Conservation (phyloP, 2,113 vertebrate species). For the Hylia prasina region DNA sequence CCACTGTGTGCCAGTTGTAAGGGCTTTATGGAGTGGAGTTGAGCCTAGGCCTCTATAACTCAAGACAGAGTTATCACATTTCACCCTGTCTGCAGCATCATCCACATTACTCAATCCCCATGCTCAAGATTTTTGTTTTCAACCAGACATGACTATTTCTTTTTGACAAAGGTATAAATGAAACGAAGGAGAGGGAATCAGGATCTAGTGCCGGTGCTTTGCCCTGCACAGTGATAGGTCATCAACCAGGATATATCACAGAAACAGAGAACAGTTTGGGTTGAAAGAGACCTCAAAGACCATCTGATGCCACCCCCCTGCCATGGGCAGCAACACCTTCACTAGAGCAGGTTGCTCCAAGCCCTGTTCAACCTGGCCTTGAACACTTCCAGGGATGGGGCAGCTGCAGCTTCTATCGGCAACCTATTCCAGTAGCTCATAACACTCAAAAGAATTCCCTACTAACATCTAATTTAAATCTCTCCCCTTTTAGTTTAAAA, state of each 20-base stretch:
- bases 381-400: not conserved
- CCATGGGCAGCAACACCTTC: not conserved
- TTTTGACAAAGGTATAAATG: not conserved
- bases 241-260: not conserved
- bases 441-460: not conserved
- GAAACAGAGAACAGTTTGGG: not conserved
- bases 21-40: not conserved
- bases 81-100: not conserved
- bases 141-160: not conserved
- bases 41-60: constrained; percentile 19
- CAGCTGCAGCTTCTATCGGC: not conserved
- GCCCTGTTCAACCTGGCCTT: not conserved
- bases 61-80: constrained; percentile 35
- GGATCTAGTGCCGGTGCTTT: not conserved
- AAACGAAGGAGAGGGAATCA: not conserved
- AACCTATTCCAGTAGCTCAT: not conserved
- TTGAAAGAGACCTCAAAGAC: not conserved
- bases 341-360: not conserved
- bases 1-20: not conserved
- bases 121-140: not conserved
- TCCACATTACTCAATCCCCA: not conserved
- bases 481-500: not conserved
- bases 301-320: not conserved
- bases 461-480: not conserved
- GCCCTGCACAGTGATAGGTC: not conserved